Conservation (phyloP, 2,113 vertebrate species). For the Ictidomys tridecemlineatus region DNA sequence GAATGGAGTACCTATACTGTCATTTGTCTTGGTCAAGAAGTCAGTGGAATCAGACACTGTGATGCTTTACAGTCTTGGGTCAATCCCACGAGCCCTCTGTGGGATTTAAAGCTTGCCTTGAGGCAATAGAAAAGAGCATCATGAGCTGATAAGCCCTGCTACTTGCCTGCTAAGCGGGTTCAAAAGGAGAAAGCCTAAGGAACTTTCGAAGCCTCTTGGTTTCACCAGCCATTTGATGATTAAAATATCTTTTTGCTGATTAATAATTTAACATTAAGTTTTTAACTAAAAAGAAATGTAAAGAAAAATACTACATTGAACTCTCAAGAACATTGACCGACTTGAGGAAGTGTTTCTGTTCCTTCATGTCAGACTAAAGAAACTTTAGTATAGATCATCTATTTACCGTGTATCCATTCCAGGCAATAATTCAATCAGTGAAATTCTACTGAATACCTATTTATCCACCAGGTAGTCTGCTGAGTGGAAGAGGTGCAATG, state of each 20-base stretch:
- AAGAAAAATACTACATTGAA: slow-evolving; percentile 38
- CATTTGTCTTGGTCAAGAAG: neutral
- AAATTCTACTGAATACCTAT: neutral
- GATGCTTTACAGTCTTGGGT: slow-evolving; percentile 20
- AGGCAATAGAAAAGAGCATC: slow-evolving; percentile 2
- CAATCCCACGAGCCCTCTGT: neutral
- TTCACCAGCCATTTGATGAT: neutral
- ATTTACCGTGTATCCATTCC: neutral
- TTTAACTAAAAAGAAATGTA: slow-evolving; percentile 39
- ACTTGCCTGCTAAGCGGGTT: neutral
- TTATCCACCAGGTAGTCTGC: neutral
- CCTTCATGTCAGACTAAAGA: slow-evolving; percentile 24
- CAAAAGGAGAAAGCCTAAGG: neutral
- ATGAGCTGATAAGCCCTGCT: slow-evolving; percentile 8
- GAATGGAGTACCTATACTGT: neutral
- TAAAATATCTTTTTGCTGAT: slow-evolving; percentile 11
- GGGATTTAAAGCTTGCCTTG: slow-evolving; percentile 5
- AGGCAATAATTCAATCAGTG: slow-evolving; percentile 24
- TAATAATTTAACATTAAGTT: neutral
- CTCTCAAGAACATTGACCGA: slow-evolving; percentile 27
- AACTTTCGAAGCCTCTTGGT: slow-evolving; percentile 2
- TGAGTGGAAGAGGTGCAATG: neutral
- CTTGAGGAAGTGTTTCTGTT: neutral
- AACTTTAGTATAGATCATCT: neutral
- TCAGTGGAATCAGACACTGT: neutral